phyloP scores from a whole-genome alignment of 2,888 invertebrate species.

The Caenorhabditis sp. region DNA sequence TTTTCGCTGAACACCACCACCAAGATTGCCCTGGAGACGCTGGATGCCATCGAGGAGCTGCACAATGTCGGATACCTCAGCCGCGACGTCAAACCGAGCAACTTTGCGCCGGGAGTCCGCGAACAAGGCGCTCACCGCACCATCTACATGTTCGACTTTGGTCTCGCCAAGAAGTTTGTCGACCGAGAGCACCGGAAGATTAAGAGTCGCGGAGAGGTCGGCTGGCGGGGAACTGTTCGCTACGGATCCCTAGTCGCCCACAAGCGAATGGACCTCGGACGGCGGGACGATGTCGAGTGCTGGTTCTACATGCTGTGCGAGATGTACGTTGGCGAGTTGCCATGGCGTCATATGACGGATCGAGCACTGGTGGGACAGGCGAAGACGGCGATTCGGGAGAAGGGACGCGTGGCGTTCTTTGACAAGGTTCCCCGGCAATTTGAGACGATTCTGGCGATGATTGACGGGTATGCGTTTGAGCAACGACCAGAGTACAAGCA shows the following conservation, averaged over 20 bases:
- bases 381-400: slow-evolving; percentile 63
- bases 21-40: slow-evolving; percentile 71
- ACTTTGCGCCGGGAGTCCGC: slow-evolving; percentile 76
- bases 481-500: slow-evolving; percentile 71
- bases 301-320: slow-evolving; percentile 78
- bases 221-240: slow-evolving; percentile 78
- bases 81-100: slow-evolving; percentile 79
- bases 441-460: slow-evolving; percentile 66
- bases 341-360: slow-evolving; percentile 75
- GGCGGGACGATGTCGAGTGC: slow-evolving; percentile 75
- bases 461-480: slow-evolving; percentile 75
- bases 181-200: slow-evolving; percentile 51
- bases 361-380: slow-evolving; percentile 67
- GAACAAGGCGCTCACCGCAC: slow-evolving; percentile 66
- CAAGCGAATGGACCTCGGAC: slow-evolving; percentile 67
- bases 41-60: slow-evolving; percentile 74
- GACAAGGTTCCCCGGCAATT: slow-evolving; percentile 70
- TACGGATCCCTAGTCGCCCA: slow-evolving; percentile 74
- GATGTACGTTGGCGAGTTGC: slow-evolving; percentile 71
- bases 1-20: slow-evolving; percentile 73
- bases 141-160: slow-evolving; percentile 75
- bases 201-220: slow-evolving; percentile 68
- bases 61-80: slow-evolving; percentile 73
- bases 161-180: slow-evolving; percentile 71
- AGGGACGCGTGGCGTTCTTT: slow-evolving; percentile 67